A percentile compares a stretch with the other conserved stretches of the same genome.
Evolutionary conservation across 2,888 invertebrate genomes (phyloP).

Genomic region (Proisotoma minuta): DNA sequence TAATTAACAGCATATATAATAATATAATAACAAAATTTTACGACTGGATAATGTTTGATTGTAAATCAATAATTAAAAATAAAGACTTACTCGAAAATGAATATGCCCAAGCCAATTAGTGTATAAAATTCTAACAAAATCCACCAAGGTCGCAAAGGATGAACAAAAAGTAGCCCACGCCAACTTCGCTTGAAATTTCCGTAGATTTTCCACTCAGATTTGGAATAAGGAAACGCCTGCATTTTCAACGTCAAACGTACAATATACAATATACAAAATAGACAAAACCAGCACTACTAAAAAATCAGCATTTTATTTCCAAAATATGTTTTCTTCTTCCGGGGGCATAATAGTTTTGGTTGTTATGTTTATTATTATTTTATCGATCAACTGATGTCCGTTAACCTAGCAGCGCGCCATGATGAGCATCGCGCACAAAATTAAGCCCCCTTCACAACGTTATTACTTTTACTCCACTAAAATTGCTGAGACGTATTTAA

Average conservation of each 20-base stretch:
- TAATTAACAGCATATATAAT: not conserved
- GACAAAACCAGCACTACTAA: not conserved
- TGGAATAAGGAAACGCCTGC: not conserved
- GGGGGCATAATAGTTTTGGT: not conserved
- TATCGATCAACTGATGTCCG: no score
- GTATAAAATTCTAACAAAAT: slow-evolving; percentile 35
- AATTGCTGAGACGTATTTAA: no score
- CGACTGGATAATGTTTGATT: not conserved
- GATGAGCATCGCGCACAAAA: no score
- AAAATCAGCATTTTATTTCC: not conserved
- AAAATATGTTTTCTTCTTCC: no score
- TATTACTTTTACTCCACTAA: no score
- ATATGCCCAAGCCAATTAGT: slow-evolving; percentile 19
- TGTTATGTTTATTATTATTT: no score
- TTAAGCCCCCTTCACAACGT: no score
- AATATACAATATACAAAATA: no score
- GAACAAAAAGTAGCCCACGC: slow-evolving; percentile 21
- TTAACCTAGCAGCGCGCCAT: not conserved
- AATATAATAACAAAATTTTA: not conserved
- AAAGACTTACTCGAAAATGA: slow-evolving; percentile 30
- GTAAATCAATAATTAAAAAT: not conserved
- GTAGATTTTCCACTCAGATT: slow-evolving; percentile 17
- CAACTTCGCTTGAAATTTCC: slow-evolving; percentile 31
- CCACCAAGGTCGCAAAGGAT: slow-evolving; percentile 41
- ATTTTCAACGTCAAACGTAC: no score